Evolutionary conservation across 1,140 invertebrate genomes (phyloP).

Genomic region (Drosophila ambigua): DNA sequence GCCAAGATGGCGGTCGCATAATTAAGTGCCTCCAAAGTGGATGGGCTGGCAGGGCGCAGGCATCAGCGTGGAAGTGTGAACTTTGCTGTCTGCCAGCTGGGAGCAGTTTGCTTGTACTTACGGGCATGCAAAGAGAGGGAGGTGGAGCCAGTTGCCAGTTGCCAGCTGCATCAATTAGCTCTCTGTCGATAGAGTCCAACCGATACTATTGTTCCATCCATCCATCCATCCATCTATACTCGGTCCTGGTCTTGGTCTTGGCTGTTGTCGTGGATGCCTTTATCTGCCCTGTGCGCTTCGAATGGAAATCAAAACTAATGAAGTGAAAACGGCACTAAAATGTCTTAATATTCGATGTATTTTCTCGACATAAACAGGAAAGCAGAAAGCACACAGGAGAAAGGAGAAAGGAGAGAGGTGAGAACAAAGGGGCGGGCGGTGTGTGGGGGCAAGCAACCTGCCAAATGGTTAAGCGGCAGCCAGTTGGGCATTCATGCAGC

Average conservation of each 20-base stretch:
- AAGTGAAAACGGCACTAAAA: constrained; percentile 83
- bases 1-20: constrained; percentile 51
- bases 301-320: constrained; percentile 80
- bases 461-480: constrained; percentile 48
- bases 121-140: constrained; percentile 4
- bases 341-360: constrained; percentile 72
- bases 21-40: constrained; percentile 61
- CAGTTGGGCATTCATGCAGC: background rate
- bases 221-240: constrained; percentile 2
- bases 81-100: constrained; percentile 42
- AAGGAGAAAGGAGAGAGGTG: constrained; percentile 2
- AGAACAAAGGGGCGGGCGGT: no score
- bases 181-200: background rate
- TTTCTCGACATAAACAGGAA: background rate
- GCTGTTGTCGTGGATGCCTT: background rate
- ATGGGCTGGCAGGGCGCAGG: background rate
- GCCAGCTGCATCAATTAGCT: background rate
- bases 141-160: background rate
- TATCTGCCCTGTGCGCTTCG: background rate
- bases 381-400: constrained; percentile 1
- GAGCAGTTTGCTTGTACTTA: constrained; percentile 19
- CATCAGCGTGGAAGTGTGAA: constrained; percentile 50
- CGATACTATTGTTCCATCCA: background rate
- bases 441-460: constrained; percentile 48
- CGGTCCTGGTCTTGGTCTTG: no score